A percentile compares a stretch with the other conserved stretches of the same genome.
Evolutionary conservation across 2,797 vertebrate species (phyloP).

Genomic region (Micromesistius poutassou): DNA sequence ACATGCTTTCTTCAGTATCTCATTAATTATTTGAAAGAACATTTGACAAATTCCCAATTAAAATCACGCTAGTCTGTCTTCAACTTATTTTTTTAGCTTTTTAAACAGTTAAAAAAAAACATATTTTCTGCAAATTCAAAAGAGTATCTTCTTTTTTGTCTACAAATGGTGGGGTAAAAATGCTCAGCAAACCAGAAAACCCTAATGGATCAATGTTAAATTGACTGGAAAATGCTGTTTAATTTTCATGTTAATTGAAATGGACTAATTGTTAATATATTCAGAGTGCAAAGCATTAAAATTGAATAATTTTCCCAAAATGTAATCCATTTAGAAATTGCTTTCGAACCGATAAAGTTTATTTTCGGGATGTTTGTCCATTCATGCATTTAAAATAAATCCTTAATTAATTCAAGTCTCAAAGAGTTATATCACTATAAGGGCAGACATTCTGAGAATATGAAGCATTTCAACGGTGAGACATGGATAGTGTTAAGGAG

Average conservation of each 20-base stretch:
- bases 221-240: constrained; percentile 98
- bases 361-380: constrained; percentile 39
- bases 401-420: constrained; percentile 45
- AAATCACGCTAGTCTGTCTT: background rate
- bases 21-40: background rate
- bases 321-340: constrained; percentile 63
- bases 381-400: constrained; percentile 42
- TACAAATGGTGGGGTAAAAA: constrained; percentile 51
- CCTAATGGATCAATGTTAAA: constrained; percentile 91
- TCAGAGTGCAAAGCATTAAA: constrained; percentile 72
- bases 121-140: constrained; percentile 25
- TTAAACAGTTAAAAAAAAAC: background rate
- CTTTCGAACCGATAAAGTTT: constrained; percentile 44
- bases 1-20: background rate
- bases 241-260: constrained; percentile 97
- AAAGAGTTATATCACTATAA: constrained; percentile 34
- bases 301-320: constrained; percentile 64
- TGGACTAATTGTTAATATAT: constrained; percentile 96
- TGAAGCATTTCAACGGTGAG: constrained; percentile 43
- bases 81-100: background rate
- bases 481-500: constrained; percentile 62
- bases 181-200: constrained; percentile 65
- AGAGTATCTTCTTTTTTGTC: constrained; percentile 42
- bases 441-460: constrained; percentile 32
- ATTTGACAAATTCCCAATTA: background rate